Conservation (phyloP, 2,888 invertebrate genomes). For the Sesia apiformis region DNA sequence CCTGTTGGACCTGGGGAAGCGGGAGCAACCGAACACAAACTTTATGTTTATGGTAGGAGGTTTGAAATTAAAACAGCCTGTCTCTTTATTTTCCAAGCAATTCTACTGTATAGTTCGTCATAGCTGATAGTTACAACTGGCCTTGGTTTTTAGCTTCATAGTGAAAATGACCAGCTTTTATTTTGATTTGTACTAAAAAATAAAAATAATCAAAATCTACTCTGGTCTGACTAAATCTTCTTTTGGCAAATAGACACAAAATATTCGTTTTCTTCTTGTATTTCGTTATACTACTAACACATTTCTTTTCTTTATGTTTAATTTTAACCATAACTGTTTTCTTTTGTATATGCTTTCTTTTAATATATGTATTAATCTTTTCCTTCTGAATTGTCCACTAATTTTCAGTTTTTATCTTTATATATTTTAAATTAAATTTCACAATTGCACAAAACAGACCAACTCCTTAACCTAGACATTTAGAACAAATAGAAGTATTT, state of each 20-base stretch:
- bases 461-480: no score
- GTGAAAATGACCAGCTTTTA: neutral
- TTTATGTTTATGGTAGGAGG: constrained; percentile 68
- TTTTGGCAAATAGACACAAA: no score
- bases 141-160: neutral
- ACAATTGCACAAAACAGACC: no score
- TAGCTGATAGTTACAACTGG: constrained; percentile 3
- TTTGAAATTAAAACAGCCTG: constrained; percentile 40
- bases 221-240: no score
- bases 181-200: neutral
- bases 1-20: constrained; percentile 56
- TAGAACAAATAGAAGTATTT: neutral
- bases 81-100: constrained; percentile 14
- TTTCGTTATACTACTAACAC: no score
- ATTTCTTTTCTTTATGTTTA: no score
- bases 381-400: neutral
- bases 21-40: constrained; percentile 67
- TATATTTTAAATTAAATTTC: no score
- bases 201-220: no score
- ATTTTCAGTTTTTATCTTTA: no score
- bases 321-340: neutral
- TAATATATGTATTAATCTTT: neutral
- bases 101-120: constrained; percentile 2
- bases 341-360: neutral
- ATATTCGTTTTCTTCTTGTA: no score